Evolutionary conservation across 2,113 vertebrate species (phyloP).

Genomic region (Symphodus melops): DNA sequence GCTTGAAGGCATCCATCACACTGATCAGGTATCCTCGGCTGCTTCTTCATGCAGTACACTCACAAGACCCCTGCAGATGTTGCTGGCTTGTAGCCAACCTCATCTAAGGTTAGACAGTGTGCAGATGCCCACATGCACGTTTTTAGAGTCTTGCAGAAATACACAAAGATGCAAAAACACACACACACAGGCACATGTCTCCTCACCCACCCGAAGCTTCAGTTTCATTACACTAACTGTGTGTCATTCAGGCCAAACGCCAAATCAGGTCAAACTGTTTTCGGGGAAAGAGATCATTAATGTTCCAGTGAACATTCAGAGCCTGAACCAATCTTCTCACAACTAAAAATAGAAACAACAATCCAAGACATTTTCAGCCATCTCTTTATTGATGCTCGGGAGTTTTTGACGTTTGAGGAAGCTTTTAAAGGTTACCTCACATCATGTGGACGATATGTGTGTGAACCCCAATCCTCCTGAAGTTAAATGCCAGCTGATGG

Average conservation of each 20-base stretch:
- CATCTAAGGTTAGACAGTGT: conserved; percentile 25
- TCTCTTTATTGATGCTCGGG: conserved; percentile 4
- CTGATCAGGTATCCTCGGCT: conserved; percentile 75
- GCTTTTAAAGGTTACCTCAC: neutral
- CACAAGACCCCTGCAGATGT: conserved; percentile 64
- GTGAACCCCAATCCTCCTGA: neutral
- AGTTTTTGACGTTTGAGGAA: conserved; percentile 14
- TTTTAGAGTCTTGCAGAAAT: neutral
- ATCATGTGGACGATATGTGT: neutral
- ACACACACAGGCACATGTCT: neutral
- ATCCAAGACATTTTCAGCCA: conserved; percentile 6
- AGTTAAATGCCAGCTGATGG: neutral
- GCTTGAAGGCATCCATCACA: conserved; percentile 78
- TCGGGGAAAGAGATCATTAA: conserved; percentile 41
- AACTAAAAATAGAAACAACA: conserved; percentile 21
- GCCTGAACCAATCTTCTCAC: neutral
- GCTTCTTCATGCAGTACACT: conserved; percentile 48
- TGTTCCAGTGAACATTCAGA: conserved; percentile 30
- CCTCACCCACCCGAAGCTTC: neutral
- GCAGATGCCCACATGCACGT: neutral
- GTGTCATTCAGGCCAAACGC: conserved; percentile 39
- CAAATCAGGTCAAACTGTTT: conserved; percentile 58
- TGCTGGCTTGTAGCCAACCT: conserved; percentile 61
- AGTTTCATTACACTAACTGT: conserved; percentile 15
- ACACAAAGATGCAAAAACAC: conserved; percentile 10